Evolutionary conservation across 2,888 invertebrate species (phyloP).

Genomic region (Brachyopa scutellaris): DNA sequence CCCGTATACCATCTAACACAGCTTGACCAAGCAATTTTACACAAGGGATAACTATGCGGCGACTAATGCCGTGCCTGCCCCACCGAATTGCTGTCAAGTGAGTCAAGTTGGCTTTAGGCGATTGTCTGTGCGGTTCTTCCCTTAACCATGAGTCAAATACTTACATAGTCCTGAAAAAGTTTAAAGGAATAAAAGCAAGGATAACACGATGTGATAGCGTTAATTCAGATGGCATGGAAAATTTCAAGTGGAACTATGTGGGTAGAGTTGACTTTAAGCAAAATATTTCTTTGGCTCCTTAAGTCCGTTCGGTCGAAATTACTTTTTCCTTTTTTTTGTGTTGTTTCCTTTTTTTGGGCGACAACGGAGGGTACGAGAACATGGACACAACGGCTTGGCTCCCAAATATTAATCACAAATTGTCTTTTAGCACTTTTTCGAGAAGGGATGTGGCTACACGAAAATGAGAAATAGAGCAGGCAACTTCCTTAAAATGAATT

Average conservation of each 20-base stretch:
- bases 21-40: conserved; percentile 62
- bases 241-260: conserved; percentile 58
- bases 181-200: conserved; percentile 37
- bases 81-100: conserved; percentile 37
- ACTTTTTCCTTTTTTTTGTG: conserved; percentile 25
- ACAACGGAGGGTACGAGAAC: no score
- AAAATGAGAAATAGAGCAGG: conserved; percentile 43
- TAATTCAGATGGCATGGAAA: conserved; percentile 61
- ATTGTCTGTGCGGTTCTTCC: conserved; percentile 62
- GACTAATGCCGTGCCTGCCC: conserved; percentile 11
- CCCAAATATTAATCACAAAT: conserved; percentile 70
- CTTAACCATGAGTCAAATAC: conserved; percentile 53
- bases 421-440: conserved; percentile 58
- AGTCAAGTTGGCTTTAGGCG: conserved; percentile 59
- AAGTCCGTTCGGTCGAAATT: conserved; percentile 49
- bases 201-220: conserved; percentile 69
- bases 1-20: conserved; percentile 2
- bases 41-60: conserved; percentile 51
- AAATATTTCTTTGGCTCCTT: conserved; percentile 33
- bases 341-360: neutral
- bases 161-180: conserved; percentile 48
- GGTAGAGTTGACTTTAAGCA: conserved; percentile 51
- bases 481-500: conserved; percentile 56
- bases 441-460: conserved; percentile 16
- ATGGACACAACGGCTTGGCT: conserved; percentile 24